phyloP scores from a whole-genome alignment of 2,113 vertebrate species.

The Rhinoderma darwinii region DNA sequence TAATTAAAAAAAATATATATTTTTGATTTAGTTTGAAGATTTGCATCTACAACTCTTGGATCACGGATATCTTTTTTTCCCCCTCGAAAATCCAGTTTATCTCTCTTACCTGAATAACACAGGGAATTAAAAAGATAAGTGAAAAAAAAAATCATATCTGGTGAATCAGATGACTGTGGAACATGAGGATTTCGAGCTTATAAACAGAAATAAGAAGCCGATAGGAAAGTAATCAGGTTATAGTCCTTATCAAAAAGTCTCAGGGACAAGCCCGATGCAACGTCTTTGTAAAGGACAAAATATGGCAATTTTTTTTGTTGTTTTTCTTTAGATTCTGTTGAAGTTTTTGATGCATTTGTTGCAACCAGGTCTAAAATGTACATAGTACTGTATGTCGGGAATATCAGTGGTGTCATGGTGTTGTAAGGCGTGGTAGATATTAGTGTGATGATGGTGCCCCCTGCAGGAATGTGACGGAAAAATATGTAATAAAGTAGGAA shows the following conservation, averaged over 20 bases:
- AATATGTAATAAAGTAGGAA: no score
- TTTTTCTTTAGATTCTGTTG: background rate
- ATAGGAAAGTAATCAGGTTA: background rate
- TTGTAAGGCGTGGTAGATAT: no score
- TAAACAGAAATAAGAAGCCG: background rate
- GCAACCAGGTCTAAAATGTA: no score
- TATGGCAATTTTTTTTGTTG: background rate
- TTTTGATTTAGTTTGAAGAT: background rate
- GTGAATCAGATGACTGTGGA: background rate
- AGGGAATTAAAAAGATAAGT: background rate
- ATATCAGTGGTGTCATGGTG: no score
- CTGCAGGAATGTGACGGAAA: no score
- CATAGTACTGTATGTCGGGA: no score
- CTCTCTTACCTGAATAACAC: background rate
- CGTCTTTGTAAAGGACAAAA: background rate
- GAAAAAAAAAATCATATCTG: background rate
- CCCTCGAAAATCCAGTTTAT: background rate
- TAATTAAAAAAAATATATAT: no score
- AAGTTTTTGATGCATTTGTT: background rate
- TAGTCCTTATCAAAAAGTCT: background rate
- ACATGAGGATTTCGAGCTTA: background rate
- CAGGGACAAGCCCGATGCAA: background rate
- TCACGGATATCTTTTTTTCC: background rate
- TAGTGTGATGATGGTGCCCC: no score
- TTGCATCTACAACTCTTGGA: background rate